Conservation (phyloP, 1,140 invertebrate genomes). For the Panonychus citri region DNA sequence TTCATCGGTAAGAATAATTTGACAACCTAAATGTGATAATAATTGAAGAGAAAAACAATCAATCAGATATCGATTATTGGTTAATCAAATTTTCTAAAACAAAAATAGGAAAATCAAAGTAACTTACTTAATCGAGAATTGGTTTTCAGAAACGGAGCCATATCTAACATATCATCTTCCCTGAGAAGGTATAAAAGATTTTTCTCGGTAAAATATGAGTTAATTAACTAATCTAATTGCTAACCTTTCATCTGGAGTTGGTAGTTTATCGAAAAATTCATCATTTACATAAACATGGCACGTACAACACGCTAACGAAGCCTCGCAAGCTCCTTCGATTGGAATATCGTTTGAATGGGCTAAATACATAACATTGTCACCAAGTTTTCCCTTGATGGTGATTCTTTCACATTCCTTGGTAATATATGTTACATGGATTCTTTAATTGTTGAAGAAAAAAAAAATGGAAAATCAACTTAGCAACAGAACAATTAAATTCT, state of each 20-base stretch:
- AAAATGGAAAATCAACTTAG: too few relatives aligned
- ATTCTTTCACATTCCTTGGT: slow-evolving; percentile 56
- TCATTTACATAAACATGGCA: slow-evolving; percentile 87
- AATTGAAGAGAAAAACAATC: slow-evolving; percentile 15
- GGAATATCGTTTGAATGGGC: slow-evolving; percentile 75
- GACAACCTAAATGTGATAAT: too few relatives aligned
- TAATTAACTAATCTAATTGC: slow-evolving; percentile 1
- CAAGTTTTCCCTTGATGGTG: slow-evolving; percentile 68
- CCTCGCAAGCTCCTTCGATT: slow-evolving; percentile 96
- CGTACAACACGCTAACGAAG: slow-evolving; percentile 87
- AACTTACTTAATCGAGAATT: slow-evolving; percentile 87
- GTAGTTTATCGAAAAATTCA: slow-evolving; percentile 46
- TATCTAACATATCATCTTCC: slow-evolving; percentile 90
- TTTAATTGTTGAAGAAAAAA: too few relatives aligned
- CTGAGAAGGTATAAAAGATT: slow-evolving; percentile 14
- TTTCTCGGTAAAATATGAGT: neutral
- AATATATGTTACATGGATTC: slow-evolving; percentile 40
- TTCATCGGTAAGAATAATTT: slow-evolving; percentile 77
- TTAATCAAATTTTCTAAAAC: too few relatives aligned
- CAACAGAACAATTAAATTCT: too few relatives aligned
- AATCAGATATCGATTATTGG: slow-evolving; percentile 1
- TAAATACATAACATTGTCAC: slow-evolving; percentile 82
- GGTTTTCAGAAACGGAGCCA: slow-evolving; percentile 83
- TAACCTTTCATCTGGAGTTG: slow-evolving; percentile 57
- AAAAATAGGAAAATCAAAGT: slow-evolving; percentile 26